Base-by-base conservation (phyloP, 2,113 vertebrate genomes). In the Trichomycterus rosablanca region DNA sequence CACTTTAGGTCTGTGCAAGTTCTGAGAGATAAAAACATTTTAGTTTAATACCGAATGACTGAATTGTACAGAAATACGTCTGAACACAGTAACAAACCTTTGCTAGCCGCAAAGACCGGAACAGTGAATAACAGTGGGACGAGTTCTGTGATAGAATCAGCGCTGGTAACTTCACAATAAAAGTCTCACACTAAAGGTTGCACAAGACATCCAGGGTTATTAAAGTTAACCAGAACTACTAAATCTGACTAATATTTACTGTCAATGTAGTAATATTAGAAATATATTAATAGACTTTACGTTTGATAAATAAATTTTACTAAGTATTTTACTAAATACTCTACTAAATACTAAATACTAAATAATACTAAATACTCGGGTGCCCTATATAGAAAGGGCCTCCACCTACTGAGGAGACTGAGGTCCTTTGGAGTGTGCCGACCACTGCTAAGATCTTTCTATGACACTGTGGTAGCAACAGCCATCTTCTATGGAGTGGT, bases 31-130 rank as follows among this genome's bases (percentile, higher is more conserved):
- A 55, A 9, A 37, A 12, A 14, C 15, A 46, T 7, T 5, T 5
- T 44, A 12, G 16, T 7, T 22, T 23, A n/a, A 58, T n/a, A 32
- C 18, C 1, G 26, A 42, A 19, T 1, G 18, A n/a, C 0, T 19
- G 4, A 10, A 9, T 3, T 8, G 18, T 12, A 54, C 35, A 23
- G 14, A 15, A 19, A 45, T 2, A 4, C 12, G 3, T 59, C 24
- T 43, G 4, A 44, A 11, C 28, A 46, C 18, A 48, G 32, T 37
- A 22, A 72, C 70, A 54, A 67, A 72, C 64, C 70, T 67, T 9
- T 20, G 63, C 42, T 48, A 24, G 5, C 24, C 64, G 42, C 30
- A 63, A 49, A 59, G 42, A 54, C 28, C 24, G 64, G 53, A 63
- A 67, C 26, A 43, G 44, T 18, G 12, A 48, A n/a, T 8, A 7